Evolutionary conservation across 2,888 invertebrate species (phyloP), one percentile per base, ranked within the genome.

Genomic region (Phalangium opilio): DNA sequence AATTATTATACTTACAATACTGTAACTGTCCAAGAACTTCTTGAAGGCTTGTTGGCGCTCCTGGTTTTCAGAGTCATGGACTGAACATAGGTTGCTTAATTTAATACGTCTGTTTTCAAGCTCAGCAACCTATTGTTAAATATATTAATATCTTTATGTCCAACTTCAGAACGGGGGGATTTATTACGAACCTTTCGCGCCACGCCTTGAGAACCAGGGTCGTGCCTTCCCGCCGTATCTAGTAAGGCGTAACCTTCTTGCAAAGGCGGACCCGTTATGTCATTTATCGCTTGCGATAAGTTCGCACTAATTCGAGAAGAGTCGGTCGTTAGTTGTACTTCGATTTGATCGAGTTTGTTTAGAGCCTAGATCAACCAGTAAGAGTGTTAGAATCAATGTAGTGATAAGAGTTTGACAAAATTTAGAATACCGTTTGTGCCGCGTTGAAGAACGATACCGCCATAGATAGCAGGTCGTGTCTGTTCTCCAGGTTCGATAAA

Each of bases 51-150:
- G 72, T 47, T 78, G 76, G n/a, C 79, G 73, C 56, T 77, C 72
- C 43, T 78, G 67, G 57, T 78, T 79, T 61, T 79, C 78, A 60
- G 79, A 78, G 47, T 73, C 74, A 60, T 79, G 77, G 3, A 76
- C 74, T 3, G 75, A 75, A 59, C 80, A 81, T 42, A 76, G 67
- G 42, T 74, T 70, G 50, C 74, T 71, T 41, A 81, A 65, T 43
- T 73, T 68, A n/a, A 76, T 73, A 63, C 80, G 80, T 53, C 77
- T 74, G 61, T 78, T 78, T 67, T 83, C 81, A 55, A 84, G 70
- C 61, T 81, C 79, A 57, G 81, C 78, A 38, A 83, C 74, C 55
- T 74, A 53, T 11, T 32, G 40, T 21, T 12, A 27, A 27, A 27
- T 27, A 27, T 7, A 27, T 27, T 27, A 27, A 27, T 8, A 27